Evolutionary conservation across 1,140 invertebrate genomes (phyloP), one percentile per base, ranked within the genome.

Genomic region (Pectinophora gossypiella): DNA sequence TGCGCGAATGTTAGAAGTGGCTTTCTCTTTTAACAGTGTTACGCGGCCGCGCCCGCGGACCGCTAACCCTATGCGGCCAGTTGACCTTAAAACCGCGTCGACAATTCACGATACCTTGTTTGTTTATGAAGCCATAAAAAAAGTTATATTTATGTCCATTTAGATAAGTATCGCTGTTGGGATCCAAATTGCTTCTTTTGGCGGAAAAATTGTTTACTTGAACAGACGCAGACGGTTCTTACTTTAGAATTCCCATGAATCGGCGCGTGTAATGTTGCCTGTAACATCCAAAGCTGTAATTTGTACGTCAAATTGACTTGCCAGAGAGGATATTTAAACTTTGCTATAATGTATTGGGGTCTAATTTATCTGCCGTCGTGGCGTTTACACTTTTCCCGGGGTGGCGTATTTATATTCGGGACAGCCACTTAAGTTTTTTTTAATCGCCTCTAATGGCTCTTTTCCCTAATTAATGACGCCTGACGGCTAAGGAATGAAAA

Each of bases 391-490:
- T n/a, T n/a, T n/a, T n/a, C n/a, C n/a, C n/a, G n/a, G n/a, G n/a
- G n/a, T n/a, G n/a, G n/a, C n/a, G n/a, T n/a, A n/a, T n/a, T 74
- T 75, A 72, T 70, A 72, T 75, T 77, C 68, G 40, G 48, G 56
- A 50, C n/a, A n/a, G n/a, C 61, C 56, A 56, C 63, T 77, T 61
- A 61, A 73, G 48, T 76, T 74, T 73, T 77, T n/a, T 81, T 81
- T 74, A 82, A 85, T 73, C 68, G 66, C 45, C 64, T 59, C 70
- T 81, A 81, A 82, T 72, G 81, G 80, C 76, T 76, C 67, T 61
- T 75, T 64, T 53, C 64, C 56, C 69, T 79, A 81, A 85, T 82
- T 82, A 77, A 82, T 77, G 73, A 61, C 62, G 62, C 60, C 70
- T 75, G 64, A 68, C 63, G 64, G 64, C 72, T 63, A 16, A 65